Conservation (phyloP, 1,140 invertebrate species). For the Tetramorium parvispinum region DNA sequence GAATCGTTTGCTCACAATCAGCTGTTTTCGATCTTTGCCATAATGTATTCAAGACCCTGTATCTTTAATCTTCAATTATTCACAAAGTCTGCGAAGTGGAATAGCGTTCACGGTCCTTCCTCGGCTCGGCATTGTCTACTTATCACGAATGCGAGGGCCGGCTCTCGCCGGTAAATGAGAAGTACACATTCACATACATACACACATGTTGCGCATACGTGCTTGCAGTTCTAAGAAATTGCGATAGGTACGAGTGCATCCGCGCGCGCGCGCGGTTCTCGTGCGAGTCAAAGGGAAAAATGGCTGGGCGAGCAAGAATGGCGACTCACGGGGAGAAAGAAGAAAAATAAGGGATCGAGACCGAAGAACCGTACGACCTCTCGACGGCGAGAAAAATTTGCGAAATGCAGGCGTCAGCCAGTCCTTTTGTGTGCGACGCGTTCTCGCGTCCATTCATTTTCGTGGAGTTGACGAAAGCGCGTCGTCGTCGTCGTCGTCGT, state of each 20-base stretch:
- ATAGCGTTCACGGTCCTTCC: slow-evolving; percentile 25
- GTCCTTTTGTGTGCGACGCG: slow-evolving; percentile 61
- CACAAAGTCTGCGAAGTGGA: background rate
- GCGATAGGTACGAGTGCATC: slow-evolving; percentile 57
- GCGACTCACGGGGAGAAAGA: slow-evolving; percentile 34
- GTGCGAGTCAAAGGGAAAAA: slow-evolving; percentile 67
- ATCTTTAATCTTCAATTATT: slow-evolving; percentile 30
- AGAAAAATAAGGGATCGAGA: slow-evolving; percentile 56
- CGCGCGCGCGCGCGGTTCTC: slow-evolving; percentile 17
- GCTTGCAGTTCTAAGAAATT: slow-evolving; percentile 64
- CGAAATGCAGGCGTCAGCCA: slow-evolving; percentile 68
- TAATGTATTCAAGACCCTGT: background rate
- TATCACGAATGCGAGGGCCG: slow-evolving; percentile 25
- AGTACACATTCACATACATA: slow-evolving; percentile 24
- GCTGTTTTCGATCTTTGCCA: no score
- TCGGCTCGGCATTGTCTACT: slow-evolving; percentile 36
- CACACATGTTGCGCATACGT: background rate
- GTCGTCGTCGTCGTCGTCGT: slow-evolving; percentile 33
- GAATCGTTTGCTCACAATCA: background rate
- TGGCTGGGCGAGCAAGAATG: slow-evolving; percentile 64
- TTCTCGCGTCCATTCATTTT: slow-evolving; percentile 73
- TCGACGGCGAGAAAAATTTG: slow-evolving; percentile 60
- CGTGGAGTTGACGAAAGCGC: slow-evolving; percentile 63
- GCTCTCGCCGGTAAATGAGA: slow-evolving; percentile 55
- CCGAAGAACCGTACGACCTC: background rate